These are phyloP conservation scores for Toxonevra muliebris DNA, from an alignment of 2,888 invertebrate species.

Conservation along the genomic window DNA sequence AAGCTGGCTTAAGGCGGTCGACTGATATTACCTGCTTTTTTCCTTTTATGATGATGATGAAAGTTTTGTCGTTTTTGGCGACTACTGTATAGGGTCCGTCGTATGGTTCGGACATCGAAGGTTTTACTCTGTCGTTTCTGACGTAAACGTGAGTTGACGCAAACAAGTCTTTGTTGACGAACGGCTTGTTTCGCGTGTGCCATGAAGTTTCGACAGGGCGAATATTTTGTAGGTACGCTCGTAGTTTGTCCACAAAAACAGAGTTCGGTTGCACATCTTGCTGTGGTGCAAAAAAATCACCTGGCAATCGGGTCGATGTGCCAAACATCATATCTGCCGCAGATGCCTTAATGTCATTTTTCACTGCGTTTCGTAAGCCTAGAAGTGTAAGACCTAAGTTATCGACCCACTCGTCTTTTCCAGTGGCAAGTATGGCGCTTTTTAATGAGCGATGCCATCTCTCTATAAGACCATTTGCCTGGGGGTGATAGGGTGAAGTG, in stretches of 20 bases:
- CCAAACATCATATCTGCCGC: neutral
- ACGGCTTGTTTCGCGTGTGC: too few relatives aligned
- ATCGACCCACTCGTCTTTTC: neutral
- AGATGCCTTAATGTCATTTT: neutral
- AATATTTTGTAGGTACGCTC: neutral
- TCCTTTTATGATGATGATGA: conserved; percentile 13
- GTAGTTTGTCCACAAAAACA: neutral
- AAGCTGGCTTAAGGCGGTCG: neutral
- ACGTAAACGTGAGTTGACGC: too few relatives aligned
- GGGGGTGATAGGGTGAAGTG: conserved; percentile 43
- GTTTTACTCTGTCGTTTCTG: too few relatives aligned
- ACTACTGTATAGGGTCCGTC: neutral
- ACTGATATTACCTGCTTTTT: neutral
- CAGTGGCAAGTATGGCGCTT: neutral
- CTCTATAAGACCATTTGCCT: conserved; percentile 60
- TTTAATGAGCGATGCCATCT: conserved; percentile 61
- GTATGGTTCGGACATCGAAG: neutral
- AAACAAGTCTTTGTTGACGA: too few relatives aligned
- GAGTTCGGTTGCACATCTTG: neutral
- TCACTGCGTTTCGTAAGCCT: neutral
- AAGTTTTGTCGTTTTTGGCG: neutral
- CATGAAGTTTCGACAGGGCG: conserved; percentile 1
- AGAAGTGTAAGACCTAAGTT: neutral
- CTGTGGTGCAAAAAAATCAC: neutral
- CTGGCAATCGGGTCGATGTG: neutral